A percentile compares a stretch with the other conserved stretches of the same genome.
phyloP scores from a whole-genome alignment of 2,797 vertebrate species.

The Limnodromus scolopaceus region DNA sequence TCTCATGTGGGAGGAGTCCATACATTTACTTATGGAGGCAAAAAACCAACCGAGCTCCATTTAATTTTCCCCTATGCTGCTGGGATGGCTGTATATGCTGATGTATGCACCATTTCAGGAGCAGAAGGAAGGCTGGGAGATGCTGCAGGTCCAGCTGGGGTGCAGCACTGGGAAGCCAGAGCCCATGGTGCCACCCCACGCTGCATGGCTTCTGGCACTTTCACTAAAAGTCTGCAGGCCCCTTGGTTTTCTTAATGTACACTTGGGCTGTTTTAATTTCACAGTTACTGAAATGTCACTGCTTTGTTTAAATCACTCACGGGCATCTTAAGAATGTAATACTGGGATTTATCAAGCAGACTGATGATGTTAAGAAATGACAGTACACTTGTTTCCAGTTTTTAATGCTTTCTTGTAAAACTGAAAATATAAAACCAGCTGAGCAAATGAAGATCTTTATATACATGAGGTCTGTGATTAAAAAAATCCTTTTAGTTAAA shows the following conservation, averaged over 20 bases:
- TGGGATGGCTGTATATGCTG: background rate
- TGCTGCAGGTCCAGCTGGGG: rapidly evolving
- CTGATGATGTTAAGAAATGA: background rate
- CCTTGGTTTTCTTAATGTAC: background rate
- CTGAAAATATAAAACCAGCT: conserved; percentile 82
- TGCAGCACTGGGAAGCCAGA: rapidly evolving
- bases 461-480: conserved; percentile 84
- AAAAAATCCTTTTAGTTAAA: conserved; percentile 62
- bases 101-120: background rate
- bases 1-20: background rate
- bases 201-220: background rate
- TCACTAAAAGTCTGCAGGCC: background rate
- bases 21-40: background rate
- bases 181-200: rapidly evolving
- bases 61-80: background rate
- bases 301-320: background rate
- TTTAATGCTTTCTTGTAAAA: conserved; percentile 86
- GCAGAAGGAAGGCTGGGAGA: background rate
- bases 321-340: background rate
- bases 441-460: conserved; percentile 77
- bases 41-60: background rate
- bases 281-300: background rate
- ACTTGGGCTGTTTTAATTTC: background rate
- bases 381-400: conserved; percentile 77
- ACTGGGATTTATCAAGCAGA: background rate